Percentiles rank a stretch among this genome's conserved stretches.
These are phyloP conservation scores for Drosophila azteca DNA, from an alignment of 1,140 invertebrate genomes.

Conservation along the genomic window DNA sequence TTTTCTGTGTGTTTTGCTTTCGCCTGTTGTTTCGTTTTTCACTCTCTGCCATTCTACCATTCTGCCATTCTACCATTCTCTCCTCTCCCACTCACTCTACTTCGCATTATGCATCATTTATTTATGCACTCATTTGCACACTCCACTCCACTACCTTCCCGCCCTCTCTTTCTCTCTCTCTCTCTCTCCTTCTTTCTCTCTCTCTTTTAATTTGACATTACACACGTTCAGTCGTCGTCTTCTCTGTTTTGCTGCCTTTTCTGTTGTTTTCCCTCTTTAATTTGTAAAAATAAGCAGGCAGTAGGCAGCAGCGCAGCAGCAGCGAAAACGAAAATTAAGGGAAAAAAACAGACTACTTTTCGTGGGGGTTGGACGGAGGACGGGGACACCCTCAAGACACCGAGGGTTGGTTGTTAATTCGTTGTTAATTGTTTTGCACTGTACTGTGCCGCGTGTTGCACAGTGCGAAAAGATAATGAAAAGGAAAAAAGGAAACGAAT, in stretches of 20 bases:
- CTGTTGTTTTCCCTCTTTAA: constrained; percentile 21
- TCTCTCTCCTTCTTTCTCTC: neutral
- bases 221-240: neutral
- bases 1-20: constrained; percentile 12
- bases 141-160: no score
- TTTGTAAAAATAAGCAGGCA: constrained; percentile 24
- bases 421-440: no score
- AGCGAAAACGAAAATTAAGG: no score
- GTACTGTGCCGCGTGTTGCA: no score
- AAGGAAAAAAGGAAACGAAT: no score
- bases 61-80: neutral
- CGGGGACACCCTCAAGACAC: no score
- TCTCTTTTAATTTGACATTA: constrained; percentile 40
- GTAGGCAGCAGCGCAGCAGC: no score
- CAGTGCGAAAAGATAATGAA: no score
- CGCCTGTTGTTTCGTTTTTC: neutral
- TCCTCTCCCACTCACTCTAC: constrained; percentile 11
- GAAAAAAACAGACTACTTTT: no score
- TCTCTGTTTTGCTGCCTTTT: neutral
- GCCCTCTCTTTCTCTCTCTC: constrained; percentile 33
- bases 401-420: no score
- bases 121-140: constrained; percentile 53
- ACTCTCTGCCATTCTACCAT: neutral
- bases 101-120: constrained; percentile 49
- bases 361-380: no score